A percentile compares a stretch with the other conserved stretches of the same genome.
Conservation (phyloP, 2,888 invertebrate genomes). For the Trichacis sp. region DNA sequence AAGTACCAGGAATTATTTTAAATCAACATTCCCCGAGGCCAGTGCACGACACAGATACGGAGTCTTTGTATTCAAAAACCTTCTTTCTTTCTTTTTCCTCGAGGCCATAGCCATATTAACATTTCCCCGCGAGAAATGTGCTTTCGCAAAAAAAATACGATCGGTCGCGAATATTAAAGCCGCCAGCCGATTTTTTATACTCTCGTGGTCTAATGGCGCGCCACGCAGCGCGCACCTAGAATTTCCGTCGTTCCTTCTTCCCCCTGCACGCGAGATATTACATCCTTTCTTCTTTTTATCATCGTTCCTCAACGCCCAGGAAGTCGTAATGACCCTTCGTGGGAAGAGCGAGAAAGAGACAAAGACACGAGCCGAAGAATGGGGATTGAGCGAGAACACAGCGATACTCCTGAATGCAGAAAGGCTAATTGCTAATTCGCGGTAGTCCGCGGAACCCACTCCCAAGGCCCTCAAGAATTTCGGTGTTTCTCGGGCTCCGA, state of each 20-base stretch:
- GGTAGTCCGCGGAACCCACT: conserved; percentile 15
- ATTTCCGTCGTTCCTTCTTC: neutral
- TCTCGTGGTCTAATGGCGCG: conserved; percentile 11
- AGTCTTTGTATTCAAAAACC: conserved; percentile 9
- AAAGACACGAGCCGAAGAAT: neutral
- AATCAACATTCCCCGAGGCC: conserved; percentile 3
- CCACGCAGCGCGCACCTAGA: neutral
- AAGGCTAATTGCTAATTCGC: conserved; percentile 31
- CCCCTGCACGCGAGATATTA: conserved; percentile 40
- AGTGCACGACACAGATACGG: conserved; percentile 5
- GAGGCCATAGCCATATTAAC: neutral
- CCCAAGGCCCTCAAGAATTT: conserved; percentile 15
- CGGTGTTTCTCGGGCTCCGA: conserved; percentile 7
- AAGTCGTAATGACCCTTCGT: conserved; percentile 65
- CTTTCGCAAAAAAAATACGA: neutral
- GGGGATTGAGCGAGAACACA: conserved; percentile 12
- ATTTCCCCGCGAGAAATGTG: neutral
- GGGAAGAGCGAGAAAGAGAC: conserved; percentile 54
- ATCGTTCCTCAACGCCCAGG: conserved; percentile 54
- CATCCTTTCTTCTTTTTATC: conserved; percentile 37
- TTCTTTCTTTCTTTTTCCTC: neutral
- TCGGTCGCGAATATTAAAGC: conserved; percentile 9
- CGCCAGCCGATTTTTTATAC: conserved; percentile 9
- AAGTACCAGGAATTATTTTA: neutral
- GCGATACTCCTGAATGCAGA: conserved; percentile 5